Evolutionary conservation across 2,113 vertebrate species (phyloP), one percentile per base, ranked within the genome.

Genomic region (Brachyistius frenatus): DNA sequence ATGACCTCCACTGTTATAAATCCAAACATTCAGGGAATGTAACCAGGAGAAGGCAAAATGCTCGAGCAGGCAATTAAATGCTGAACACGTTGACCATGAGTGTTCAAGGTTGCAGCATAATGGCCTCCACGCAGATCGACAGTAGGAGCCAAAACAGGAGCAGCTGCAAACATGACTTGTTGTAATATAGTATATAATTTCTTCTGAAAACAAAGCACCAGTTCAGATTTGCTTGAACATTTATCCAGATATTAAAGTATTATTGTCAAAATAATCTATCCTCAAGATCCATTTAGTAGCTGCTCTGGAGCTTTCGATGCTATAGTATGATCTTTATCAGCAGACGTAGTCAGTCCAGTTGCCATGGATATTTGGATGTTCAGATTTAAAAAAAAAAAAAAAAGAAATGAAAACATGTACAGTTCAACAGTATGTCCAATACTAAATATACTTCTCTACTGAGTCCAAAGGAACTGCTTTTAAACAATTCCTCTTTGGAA

Each of bases 1-100:
- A 33, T 39, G 72, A 67, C 80, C 72, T 50, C 44, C 47, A 23
- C 81, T 81, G 75, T 67, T 73, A 16, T n/a, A 37, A 52, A 66
- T 63, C 36, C 35, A 79, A 73, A 71, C 72, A 55, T 79, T 66
- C 14, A 72, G 23, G 37, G 57, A 75, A 73, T 54, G 36, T 73
- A 64, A 62, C 39, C 52, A 58, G 44, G 11, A 73, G 64, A 74
- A 64, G 37, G 58, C 62, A 41, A 67, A 68, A 76, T n/a, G 61
- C 60, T 77, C 0, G 0, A 23, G 23, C 54, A 35, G 61, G 13
- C 37, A 44, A 72, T 78, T 76, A 60, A 75, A 80, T 81, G 63
- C 31, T 31, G 1, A 5, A 60, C 46, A 35, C 2, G n/a, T 56
- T 44, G 66, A 64, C 55, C 50, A 61, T 74, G 65, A 57, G 52